Base-by-base conservation (phyloP, 2,797 vertebrate genomes). In the Anniella stebbinsi region DNA sequence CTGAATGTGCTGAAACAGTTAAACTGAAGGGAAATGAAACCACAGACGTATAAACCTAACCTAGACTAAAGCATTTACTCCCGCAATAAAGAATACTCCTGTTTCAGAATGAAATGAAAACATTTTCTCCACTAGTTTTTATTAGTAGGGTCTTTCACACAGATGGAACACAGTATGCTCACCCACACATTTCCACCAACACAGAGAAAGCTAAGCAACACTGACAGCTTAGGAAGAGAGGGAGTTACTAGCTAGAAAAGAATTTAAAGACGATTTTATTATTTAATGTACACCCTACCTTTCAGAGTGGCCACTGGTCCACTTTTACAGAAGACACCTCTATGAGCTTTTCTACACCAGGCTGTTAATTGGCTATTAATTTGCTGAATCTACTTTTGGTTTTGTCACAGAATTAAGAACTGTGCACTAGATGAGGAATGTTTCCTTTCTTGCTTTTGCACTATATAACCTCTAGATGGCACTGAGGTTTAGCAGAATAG, bases 71-170 rank as follows among this genome's bases (percentile, higher is more conserved):
- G 70, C 87, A 89, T 0, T 36, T 0, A 9, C 2, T 89, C 23
- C 8, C 33, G 33, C 11, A n/a, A 30, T 69, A 87, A 87, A 54
- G 45, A 80, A 70, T 48, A n/a, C 33, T 25, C n/a, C 21, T 77
- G 13, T 54, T 70, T 89, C 28, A 38, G 66, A 88, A 80, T 57
- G 76, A 70, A 70, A 80, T 33, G 33, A 67, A 76, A 90, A 80
- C 13, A 11, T 86, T 38, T 51, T 66, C 5, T 36, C 57, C 63
- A 12, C 38, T 83, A 0, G 2, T 38, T 81, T 90, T 36, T 4
- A 1, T 6, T 0, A 13, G 15, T 69, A 77, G 75, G 0, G 9
- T 15, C 72, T 25, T 23, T 51, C 54, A 88, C n/a, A 54, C 76
- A 38, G 17, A 84, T 81, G 84, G 77, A 17, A 66, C 30, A 15